Percentiles rank a stretch among this genome's conserved stretches.
These are phyloP conservation scores for Macrobrachium rosenbergii DNA, from an alignment of 1,140 invertebrate species.

Conservation along the genomic window DNA sequence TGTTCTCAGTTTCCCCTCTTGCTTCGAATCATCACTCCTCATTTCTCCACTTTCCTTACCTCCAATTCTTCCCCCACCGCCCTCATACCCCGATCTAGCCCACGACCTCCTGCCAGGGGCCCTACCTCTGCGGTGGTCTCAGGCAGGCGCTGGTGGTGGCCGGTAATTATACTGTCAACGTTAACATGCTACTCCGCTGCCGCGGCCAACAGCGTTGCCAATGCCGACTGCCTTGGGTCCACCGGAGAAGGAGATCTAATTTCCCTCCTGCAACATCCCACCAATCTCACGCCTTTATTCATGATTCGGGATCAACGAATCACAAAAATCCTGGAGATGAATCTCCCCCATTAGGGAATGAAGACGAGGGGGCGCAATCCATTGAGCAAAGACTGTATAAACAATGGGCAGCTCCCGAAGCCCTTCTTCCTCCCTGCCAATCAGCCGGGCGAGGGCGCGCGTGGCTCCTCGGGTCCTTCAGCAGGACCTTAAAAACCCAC, in stretches of 20 bases:
- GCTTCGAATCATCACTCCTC: neutral
- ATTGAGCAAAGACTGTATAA: too few species aligned
- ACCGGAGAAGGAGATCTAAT: too few species aligned
- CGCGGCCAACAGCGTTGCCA: neutral
- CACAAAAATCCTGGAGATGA: too few species aligned
- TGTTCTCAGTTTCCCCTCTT: too few species aligned
- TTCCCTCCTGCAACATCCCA: neutral
- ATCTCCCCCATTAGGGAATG: too few species aligned
- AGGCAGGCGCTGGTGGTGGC: neutral
- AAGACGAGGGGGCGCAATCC: too few species aligned
- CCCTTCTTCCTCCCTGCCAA: neutral
- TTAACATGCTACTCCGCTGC: slow-evolving; percentile 32
- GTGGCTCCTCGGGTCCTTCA: neutral
- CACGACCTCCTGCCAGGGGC: neutral
- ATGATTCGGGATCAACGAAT: too few species aligned
- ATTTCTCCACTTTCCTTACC: neutral
- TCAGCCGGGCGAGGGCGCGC: neutral
- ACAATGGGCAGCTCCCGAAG: too few species aligned
- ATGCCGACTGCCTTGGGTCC: neutral
- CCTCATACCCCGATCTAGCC: neutral
- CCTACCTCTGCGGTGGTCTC: neutral
- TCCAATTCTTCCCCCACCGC: neutral
- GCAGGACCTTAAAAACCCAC: slow-evolving; percentile 18
- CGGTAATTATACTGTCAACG: slow-evolving; percentile 43
- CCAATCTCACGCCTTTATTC: neutral